Base-by-base conservation (phyloP, 1,140 invertebrate species). In the Hirudo medicinalis region DNA sequence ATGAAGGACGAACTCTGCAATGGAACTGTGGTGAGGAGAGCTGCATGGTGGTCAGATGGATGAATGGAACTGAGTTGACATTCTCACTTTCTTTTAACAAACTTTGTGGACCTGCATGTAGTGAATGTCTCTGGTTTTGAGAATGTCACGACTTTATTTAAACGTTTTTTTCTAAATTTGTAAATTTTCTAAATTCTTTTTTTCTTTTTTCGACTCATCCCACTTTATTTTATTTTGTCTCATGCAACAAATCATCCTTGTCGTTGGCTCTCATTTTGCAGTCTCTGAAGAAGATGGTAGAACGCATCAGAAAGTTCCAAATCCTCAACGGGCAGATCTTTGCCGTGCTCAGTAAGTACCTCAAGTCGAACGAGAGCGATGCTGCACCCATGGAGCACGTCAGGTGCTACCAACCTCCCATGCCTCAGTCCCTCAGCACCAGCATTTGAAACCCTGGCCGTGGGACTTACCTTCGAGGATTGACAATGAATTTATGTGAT, bases 271-370 rank as follows among this genome's bases (percentile, higher is more conserved):
- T 25, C 19, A 22, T 63, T 63, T 32, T 72, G 69, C 79, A 97
- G 93, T 90, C 91, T 75, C 83, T 99, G 75, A 96, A 96, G 79
- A 86, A 90, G 72, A 96, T 99, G 92, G 93, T 97, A 67, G 95
- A 99, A 82, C 86, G 96, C 75, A 96, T 99, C 76, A 86, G 95
- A 69, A 87, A 95, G 71, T 97, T 98, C 83, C 95, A 99, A 85
- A 93, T 98, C 72, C 84, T 98, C 57, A 99, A 99, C 83, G 96
- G 92, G 67, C 95, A 99, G 84, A 97, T 99, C 73, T 98, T 99
- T 84, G 91, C 94, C 25, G 90, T 95, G 57, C 85, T 99, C 40
- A 94, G 95, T 82, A 96, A 97, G 81, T 97, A 95, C 83, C 84
- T 98, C 53, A 91, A 91, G 78, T 88, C 88, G 40, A 82, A 88